phyloP scores from a whole-genome alignment of 2,113 vertebrate genomes.

The Caranx melampygus region DNA sequence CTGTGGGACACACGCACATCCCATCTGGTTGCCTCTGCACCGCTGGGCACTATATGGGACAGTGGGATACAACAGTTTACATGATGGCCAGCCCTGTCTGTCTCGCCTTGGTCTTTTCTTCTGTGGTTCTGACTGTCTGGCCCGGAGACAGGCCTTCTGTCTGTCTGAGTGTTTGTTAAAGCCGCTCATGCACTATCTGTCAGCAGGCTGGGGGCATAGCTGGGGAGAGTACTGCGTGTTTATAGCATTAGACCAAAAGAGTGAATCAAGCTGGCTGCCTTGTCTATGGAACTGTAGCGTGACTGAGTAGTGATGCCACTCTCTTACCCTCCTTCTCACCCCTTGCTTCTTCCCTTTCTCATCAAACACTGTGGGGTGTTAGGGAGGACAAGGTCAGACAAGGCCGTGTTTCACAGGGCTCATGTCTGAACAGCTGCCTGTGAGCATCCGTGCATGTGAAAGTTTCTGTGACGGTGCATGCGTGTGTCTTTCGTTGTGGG shows the following conservation, averaged over 20 bases:
- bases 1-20: conserved; percentile 28
- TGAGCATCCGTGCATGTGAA: conserved; percentile 45
- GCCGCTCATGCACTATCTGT: conserved; percentile 71
- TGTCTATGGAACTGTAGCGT: conserved; percentile 68
- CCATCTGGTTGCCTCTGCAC: conserved; percentile 51
- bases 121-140: conserved; percentile 46
- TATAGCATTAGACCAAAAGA: conserved; percentile 72
- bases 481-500: conserved; percentile 44
- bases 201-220: conserved; percentile 68
- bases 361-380: conserved; percentile 61
- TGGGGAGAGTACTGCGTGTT: conserved; percentile 64
- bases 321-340: conserved; percentile 32
- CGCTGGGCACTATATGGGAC: conserved; percentile 52
- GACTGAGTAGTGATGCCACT: conserved; percentile 69
- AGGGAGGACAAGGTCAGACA: conserved; percentile 67
- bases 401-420: conserved; percentile 58
- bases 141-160: conserved; percentile 73
- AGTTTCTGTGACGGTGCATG: conserved; percentile 32
- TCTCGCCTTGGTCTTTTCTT: conserved; percentile 43
- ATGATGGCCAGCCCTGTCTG: conserved; percentile 41
- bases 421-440: conserved; percentile 52
- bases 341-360: conserved; percentile 48
- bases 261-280: conserved; percentile 77
- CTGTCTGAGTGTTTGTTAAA: conserved; percentile 75
- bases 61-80: conserved; percentile 45